Percentiles rank a stretch among this genome's conserved stretches.
phyloP scores from a whole-genome alignment of 2,797 vertebrate species.

The Spheniscus humboldti region DNA sequence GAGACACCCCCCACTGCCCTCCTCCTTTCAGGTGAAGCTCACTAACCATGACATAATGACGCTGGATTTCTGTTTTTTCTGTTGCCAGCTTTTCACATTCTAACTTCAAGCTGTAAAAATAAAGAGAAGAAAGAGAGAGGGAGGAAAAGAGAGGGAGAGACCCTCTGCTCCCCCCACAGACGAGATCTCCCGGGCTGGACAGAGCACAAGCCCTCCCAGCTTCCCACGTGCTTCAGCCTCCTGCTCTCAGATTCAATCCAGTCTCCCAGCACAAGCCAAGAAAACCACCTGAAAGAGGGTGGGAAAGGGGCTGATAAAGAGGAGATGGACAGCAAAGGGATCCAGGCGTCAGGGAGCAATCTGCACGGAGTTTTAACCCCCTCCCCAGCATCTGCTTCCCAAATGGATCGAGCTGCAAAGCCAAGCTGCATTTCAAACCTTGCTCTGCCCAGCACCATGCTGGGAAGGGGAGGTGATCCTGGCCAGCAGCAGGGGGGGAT shows the following conservation, averaged over 20 bases:
- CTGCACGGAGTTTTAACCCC: not conserved
- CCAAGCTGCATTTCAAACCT: not conserved
- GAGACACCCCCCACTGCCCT: not conserved
- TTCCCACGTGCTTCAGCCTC: not conserved
- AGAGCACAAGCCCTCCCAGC: not conserved
- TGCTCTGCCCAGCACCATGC: not conserved
- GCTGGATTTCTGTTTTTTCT: slow-evolving; percentile 94
- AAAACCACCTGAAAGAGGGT: slow-evolving; percentile 24
- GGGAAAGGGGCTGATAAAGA: slow-evolving; percentile 31
- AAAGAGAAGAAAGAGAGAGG: slow-evolving; percentile 1
- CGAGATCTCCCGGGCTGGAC: not conserved
- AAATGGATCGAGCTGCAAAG: slow-evolving; percentile 61
- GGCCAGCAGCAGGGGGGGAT: not conserved
- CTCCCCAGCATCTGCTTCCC: slow-evolving; percentile 55
- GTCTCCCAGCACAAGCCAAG: not conserved
- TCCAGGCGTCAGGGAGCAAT: not conserved
- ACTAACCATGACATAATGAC: slow-evolving; percentile 95
- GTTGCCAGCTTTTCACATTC: slow-evolving; percentile 94
- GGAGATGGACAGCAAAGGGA: not conserved
- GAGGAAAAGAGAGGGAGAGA: not conserved
- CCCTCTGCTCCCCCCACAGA: not conserved
- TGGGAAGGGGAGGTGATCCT: not conserved
- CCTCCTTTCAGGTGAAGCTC: not conserved
- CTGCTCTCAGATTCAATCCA: not conserved
- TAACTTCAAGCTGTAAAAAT: slow-evolving; percentile 85